phyloP scores from a whole-genome alignment of 2,888 invertebrate genomes.

The Zaprionus bogoriensis region DNA sequence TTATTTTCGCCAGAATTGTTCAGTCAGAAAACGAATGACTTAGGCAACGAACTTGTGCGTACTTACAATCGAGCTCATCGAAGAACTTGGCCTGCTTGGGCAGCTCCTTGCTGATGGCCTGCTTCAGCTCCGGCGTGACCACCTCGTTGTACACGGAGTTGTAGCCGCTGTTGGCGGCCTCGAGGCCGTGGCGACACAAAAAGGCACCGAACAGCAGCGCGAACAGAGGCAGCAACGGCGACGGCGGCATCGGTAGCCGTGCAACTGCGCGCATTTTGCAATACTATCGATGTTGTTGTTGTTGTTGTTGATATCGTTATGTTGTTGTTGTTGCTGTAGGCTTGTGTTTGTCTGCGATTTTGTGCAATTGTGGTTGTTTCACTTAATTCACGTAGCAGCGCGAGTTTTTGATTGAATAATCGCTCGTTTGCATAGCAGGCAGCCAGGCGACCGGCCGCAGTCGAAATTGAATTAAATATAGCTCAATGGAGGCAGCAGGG shows the following conservation, averaged over 20 bases:
- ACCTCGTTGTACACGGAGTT: slow-evolving; percentile 80
- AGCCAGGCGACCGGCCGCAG: slow-evolving; percentile 12
- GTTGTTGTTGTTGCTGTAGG: slow-evolving; percentile 19
- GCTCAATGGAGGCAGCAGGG: too few species aligned
- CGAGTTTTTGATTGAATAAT: slow-evolving; percentile 74
- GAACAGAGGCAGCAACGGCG: slow-evolving; percentile 13
- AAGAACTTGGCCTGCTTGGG: slow-evolving; percentile 86
- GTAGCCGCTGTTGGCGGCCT: slow-evolving; percentile 65
- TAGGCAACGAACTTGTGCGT: slow-evolving; percentile 56
- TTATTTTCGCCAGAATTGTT: background rate
- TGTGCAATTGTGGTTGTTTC: slow-evolving; percentile 68
- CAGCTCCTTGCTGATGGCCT: slow-evolving; percentile 80
- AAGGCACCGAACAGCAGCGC: background rate
- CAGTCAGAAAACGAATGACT: slow-evolving; percentile 31
- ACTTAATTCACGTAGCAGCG: slow-evolving; percentile 75
- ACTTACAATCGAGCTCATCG: slow-evolving; percentile 89
- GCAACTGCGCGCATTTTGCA: slow-evolving; percentile 67
- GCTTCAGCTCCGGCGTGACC: slow-evolving; percentile 75
- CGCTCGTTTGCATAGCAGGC: slow-evolving; percentile 71
- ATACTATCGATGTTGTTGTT: slow-evolving; percentile 58
- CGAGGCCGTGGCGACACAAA: background rate
- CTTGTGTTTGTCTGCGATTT: slow-evolving; percentile 51
- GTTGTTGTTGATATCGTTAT: slow-evolving; percentile 14
- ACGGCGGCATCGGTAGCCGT: slow-evolving; percentile 40
- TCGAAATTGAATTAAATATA: slow-evolving; percentile 54